phyloP scores from a whole-genome alignment of 2,888 invertebrate genomes.

The Rapana venosa region DNA sequence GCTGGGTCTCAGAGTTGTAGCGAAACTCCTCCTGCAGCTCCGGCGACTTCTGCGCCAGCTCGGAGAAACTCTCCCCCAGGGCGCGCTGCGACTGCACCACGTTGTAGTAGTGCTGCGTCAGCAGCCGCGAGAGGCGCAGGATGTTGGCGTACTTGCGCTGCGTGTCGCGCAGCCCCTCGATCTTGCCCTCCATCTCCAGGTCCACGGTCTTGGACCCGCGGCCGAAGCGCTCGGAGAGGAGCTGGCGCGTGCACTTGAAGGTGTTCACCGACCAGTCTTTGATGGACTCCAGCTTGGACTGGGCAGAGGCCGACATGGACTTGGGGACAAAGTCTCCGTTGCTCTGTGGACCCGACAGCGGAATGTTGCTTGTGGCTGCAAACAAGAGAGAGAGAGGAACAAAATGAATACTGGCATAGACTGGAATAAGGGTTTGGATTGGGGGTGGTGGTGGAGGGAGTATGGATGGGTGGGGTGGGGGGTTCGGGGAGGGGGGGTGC shows the following conservation, averaged over 20 bases:
- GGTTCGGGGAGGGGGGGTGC: too few relatives aligned
- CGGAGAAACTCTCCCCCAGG: constrained; percentile 93
- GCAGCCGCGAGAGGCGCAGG: constrained; percentile 89
- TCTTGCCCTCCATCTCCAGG: constrained; percentile 93
- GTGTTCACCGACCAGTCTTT: constrained; percentile 99
- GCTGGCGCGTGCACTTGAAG: constrained; percentile 97
- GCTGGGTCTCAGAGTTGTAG: constrained; percentile 97
- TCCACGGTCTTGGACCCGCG: constrained; percentile 81
- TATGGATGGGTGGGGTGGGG: too few relatives aligned
- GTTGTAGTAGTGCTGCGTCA: constrained; percentile 92
- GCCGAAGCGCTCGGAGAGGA: constrained; percentile 96
- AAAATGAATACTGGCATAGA: neutral
- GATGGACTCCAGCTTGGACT: constrained; percentile 86
- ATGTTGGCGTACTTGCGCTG: constrained; percentile 91
- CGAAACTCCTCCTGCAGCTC: constrained; percentile 96
- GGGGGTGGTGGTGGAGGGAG: too few relatives aligned
- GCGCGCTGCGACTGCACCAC: constrained; percentile 92
- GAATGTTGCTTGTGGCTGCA: constrained; percentile 69
- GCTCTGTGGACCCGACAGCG: constrained; percentile 62
- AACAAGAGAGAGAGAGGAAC: neutral
- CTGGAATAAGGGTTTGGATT: too few relatives aligned
- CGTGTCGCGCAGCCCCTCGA: constrained; percentile 93
- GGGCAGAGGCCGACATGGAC: constrained; percentile 65
- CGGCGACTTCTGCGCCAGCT: constrained; percentile 96
- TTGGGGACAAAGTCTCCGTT: constrained; percentile 72